Base-by-base conservation (phyloP, 2,797 vertebrate genomes). In the Hylomyscus alleni region DNA sequence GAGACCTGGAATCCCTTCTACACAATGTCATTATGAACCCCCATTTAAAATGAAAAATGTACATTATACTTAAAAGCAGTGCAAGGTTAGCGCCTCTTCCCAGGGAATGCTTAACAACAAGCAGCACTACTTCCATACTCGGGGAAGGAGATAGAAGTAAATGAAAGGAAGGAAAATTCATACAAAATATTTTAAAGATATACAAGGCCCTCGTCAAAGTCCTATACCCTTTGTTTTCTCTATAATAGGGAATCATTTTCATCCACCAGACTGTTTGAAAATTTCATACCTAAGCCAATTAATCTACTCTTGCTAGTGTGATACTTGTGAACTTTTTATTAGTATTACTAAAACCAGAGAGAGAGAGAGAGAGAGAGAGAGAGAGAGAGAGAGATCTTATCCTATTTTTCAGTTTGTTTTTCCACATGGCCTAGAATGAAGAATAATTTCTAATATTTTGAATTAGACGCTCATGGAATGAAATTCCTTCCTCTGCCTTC, bases 11-110 rank as follows among this genome's bases (percentile, higher is more conserved):
- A 98, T 98, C 95, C 95, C 97, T 98, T 96, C 98, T 96, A 96
- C 97, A 98, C 98, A 98, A 98, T 98, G 98, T 98, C 98, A 98
- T 98, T 98, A 98, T 69, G 96, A 98, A 96, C 97, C 96, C 94
- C 97, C 97, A 96, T 98, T 98, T 98, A 97, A 98, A 98, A 98
- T 89, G 98, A 90, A 98, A 98, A 95, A 98, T 89, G 97, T 98
- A 97, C 97, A 98, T 98, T 98, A 98, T 90, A 98, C 95, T 97
- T 98, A 98, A 98, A 98, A 98, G 98, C 96, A 0, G 96, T 96
- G 96, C 98, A 98, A 98, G 98, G 98, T 98, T 98, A 98, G 97
- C 54, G 11, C 54, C 96, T 97, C 96, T 11, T 98, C 95, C 97
- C 85, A 0, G 6, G 83, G 96, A 98, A 96, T 95, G 96, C 97